phyloP scores from a whole-genome alignment of 1,140 invertebrate genomes.

The Drosophila navojoa region DNA sequence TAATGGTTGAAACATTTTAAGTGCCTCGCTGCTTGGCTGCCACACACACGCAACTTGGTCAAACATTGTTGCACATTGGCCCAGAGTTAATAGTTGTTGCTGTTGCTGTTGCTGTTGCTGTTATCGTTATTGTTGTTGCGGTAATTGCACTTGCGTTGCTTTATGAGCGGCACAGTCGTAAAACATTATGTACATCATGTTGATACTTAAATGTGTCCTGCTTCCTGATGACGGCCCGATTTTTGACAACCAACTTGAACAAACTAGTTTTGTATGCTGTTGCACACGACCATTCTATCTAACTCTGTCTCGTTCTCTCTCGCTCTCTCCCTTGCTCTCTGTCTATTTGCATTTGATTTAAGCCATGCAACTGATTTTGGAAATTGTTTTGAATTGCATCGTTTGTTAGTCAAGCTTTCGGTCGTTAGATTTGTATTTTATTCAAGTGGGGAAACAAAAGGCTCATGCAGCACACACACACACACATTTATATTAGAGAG shows the following conservation, averaged over 20 bases:
- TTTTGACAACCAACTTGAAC: constrained; percentile 13
- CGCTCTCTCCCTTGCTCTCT: background rate
- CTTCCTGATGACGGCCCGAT: constrained; percentile 46
- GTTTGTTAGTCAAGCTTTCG: constrained; percentile 31
- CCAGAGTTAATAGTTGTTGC: constrained; percentile 26
- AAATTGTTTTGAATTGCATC: constrained; percentile 32
- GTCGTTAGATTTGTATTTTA: background rate
- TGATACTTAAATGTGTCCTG: constrained; percentile 62
- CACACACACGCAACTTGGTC: constrained; percentile 5
- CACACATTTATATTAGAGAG: background rate
- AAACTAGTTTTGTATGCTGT: background rate
- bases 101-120: constrained; percentile 35
- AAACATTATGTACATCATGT: constrained; percentile 78
- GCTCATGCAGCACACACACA: constrained; percentile 7
- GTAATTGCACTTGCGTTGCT: constrained; percentile 75
- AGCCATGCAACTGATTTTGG: constrained; percentile 11
- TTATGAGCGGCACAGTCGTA: constrained; percentile 73
- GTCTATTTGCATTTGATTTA: background rate
- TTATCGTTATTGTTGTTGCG: constrained; percentile 35
- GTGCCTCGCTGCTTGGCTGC: constrained; percentile 33
- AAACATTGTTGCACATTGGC: constrained; percentile 71
- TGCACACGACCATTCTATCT: background rate
- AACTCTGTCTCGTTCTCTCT: background rate
- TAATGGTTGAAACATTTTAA: constrained; percentile 67
- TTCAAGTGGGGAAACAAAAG: constrained; percentile 10